These are phyloP conservation scores for Brachionus sp. DNA, from an alignment of 1,140 invertebrate genomes.

Conservation along the genomic window DNA sequence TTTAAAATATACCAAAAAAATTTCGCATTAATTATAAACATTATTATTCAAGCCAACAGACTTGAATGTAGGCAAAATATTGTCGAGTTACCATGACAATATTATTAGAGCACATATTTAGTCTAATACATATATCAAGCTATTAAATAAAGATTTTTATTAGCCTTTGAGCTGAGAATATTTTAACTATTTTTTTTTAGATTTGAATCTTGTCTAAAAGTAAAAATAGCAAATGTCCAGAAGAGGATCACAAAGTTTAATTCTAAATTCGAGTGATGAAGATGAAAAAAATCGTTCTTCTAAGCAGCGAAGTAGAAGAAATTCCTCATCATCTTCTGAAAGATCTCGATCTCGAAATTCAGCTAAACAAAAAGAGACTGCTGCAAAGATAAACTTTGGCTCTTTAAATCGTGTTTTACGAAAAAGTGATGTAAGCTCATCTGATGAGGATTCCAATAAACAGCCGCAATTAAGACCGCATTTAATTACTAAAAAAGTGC, in stretches of 20 bases:
- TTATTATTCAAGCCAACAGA: neutral
- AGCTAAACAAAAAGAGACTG: neutral
- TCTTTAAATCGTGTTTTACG: neutral
- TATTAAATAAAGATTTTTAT: neutral
- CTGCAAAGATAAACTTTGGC: neutral
- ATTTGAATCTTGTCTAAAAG: neutral
- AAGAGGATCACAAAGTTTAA: neutral
- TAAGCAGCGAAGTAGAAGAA: neutral
- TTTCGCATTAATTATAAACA: neutral
- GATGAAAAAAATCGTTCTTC: neutral
- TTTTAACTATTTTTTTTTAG: neutral
- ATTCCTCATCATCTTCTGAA: neutral
- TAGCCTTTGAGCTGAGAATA: neutral
- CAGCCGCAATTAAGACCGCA: neutral
- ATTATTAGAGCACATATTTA: neutral
- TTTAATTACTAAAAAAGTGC: neutral
- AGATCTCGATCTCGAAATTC: neutral
- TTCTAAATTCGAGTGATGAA: neutral
- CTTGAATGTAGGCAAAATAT: neutral
- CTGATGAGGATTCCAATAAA: neutral
- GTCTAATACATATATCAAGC: conserved; percentile 22
- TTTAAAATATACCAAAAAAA: neutral
- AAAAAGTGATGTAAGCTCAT: neutral
- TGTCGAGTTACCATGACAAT: neutral
- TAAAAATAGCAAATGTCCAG: neutral